phyloP scores from a whole-genome alignment of 2,888 invertebrate species.

The Aleiodes testaceus region DNA sequence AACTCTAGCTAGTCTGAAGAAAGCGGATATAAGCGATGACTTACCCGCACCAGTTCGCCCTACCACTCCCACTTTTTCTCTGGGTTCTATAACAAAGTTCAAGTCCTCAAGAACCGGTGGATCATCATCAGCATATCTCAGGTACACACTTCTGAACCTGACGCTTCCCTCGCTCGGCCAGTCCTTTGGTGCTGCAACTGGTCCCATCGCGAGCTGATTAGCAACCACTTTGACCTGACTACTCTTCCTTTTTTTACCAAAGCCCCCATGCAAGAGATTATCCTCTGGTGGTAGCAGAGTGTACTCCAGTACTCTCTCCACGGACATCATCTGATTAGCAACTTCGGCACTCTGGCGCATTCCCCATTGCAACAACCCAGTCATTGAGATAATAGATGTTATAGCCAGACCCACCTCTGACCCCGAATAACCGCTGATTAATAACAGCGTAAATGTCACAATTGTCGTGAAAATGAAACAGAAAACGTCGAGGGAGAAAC shows the following conservation, averaged over 20 bases:
- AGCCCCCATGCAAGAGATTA: constrained; percentile 58
- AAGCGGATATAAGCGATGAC: constrained; percentile 80
- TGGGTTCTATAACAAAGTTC: constrained; percentile 66
- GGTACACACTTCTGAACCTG: constrained; percentile 66
- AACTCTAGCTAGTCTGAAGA: constrained; percentile 80
- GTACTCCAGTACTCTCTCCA: constrained; percentile 90
- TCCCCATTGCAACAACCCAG: constrained; percentile 82
- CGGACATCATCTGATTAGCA: constrained; percentile 91
- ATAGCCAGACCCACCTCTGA: constrained; percentile 73
- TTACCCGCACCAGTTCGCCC: constrained; percentile 86
- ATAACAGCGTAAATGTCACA: constrained; percentile 79
- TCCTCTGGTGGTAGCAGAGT: constrained; percentile 78
- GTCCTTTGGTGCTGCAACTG: constrained; percentile 53
- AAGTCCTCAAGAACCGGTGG: constrained; percentile 74
- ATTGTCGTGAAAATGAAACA: constrained; percentile 79
- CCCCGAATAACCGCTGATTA: constrained; percentile 65
- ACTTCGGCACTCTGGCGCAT: constrained; percentile 94
- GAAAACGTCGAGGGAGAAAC: constrained; percentile 78
- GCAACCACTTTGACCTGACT: constrained; percentile 28
- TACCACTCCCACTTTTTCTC: constrained; percentile 78
- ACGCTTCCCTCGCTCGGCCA: constrained; percentile 67
- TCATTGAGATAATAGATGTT: constrained; percentile 73
- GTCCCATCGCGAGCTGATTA: constrained; percentile 20
- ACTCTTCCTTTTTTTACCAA: constrained; percentile 44
- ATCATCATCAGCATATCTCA: constrained; percentile 73